Conservation (phyloP, 2,113 vertebrate genomes). For the Columbina picui region DNA sequence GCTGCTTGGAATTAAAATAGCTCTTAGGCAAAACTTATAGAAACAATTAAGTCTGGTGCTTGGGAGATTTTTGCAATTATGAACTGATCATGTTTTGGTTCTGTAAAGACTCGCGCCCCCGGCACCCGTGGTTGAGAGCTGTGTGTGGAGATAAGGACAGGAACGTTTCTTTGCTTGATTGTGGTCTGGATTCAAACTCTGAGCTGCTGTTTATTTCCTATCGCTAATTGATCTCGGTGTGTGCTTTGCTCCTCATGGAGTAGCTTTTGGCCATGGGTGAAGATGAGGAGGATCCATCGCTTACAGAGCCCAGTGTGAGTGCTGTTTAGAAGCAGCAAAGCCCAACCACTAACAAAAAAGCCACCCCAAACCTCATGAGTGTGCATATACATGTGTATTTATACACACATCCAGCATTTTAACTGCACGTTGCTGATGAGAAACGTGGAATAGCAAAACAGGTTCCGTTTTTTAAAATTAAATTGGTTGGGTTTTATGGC, state of each 20-base stretch:
- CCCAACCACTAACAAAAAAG: background rate
- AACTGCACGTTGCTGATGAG: background rate
- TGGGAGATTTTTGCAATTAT: constrained; percentile 35
- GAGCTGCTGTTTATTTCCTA: background rate
- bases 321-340: background rate
- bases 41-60: constrained; percentile 50
- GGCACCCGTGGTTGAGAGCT: background rate
- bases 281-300: no score
- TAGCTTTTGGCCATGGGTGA: background rate
- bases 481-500: background rate
- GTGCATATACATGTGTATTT: background rate
- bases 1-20: constrained; percentile 53
- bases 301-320: no score
- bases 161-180: background rate
- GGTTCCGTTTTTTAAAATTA: background rate
- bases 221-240: background rate
- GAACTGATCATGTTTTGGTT: background rate
- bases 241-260: background rate
- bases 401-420: background rate
- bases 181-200: background rate
- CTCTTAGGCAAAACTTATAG: constrained; percentile 32
- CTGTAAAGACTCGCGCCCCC: background rate
- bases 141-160: constrained; percentile 12
- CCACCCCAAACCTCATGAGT: background rate
- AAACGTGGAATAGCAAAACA: background rate